phyloP scores from a whole-genome alignment of 2,797 vertebrate species.

The Poeciliopsis paucimaculata region DNA sequence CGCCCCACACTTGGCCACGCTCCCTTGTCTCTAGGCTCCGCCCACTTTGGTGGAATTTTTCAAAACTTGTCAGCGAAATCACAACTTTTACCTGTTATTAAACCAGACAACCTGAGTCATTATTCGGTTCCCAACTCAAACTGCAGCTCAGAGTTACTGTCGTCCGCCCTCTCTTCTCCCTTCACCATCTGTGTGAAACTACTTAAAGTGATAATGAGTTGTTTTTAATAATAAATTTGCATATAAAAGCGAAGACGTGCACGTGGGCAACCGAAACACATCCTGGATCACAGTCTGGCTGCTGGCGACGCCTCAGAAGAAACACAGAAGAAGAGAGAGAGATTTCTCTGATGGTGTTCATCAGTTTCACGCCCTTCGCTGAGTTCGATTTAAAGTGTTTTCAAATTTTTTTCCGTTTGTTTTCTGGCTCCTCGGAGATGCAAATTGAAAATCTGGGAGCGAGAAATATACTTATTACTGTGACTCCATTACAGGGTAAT shows the following conservation, averaged over 20 bases:
- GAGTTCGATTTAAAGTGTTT: neutral
- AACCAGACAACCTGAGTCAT: neutral
- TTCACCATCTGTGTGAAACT: slow-evolving; percentile 57
- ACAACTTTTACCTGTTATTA: neutral
- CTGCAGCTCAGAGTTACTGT: slow-evolving; percentile 34
- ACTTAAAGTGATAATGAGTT: slow-evolving; percentile 79
- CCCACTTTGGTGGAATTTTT: neutral
- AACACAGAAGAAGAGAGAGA: slow-evolving; percentile 26
- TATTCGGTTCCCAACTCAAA: neutral
- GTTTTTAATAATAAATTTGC: slow-evolving; percentile 80
- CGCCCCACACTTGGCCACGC: no score
- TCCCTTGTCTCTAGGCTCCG: neutral
- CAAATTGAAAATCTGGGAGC: neutral
- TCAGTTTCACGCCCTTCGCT: neutral
- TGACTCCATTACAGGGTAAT: neutral
- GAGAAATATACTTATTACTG: neutral
- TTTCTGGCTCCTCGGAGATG: neutral
- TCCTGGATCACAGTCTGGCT: slow-evolving; percentile 71
- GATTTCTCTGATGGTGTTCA: neutral
- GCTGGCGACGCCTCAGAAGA: slow-evolving; percentile 64
- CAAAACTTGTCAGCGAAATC: neutral
- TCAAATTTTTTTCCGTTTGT: neutral
- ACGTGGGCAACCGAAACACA: slow-evolving; percentile 68
- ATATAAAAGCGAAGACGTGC: slow-evolving; percentile 72
- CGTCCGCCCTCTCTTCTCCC: slow-evolving; percentile 30